Percentiles rank a stretch among this genome's conserved stretches.
These are phyloP conservation scores for Thymelicus lineola DNA, from an alignment of 2,888 invertebrate species.

Conservation along the genomic window DNA sequence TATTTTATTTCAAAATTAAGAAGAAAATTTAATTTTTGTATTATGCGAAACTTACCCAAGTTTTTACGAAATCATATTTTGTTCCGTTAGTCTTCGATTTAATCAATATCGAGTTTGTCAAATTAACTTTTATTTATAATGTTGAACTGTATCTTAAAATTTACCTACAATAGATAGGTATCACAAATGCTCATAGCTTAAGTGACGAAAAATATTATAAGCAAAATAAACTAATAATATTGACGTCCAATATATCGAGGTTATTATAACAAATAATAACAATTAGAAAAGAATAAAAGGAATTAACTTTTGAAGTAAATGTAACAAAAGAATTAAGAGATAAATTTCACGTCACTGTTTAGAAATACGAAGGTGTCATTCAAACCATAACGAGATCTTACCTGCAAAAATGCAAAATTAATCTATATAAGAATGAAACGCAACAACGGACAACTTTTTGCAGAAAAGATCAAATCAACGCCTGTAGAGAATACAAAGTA, in stretches of 20 bases:
- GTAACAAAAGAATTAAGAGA: constrained; percentile 63
- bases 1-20: too few relatives aligned
- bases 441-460: constrained; percentile 60
- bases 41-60: too few relatives aligned
- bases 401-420: constrained; percentile 59
- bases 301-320: constrained; percentile 15
- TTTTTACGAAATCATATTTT: too few relatives aligned
- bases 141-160: too few relatives aligned
- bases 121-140: too few relatives aligned
- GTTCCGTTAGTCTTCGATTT: too few relatives aligned
- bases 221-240: neutral
- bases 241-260: neutral
- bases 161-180: too few relatives aligned
- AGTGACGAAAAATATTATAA: neutral
- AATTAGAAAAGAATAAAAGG: constrained; percentile 10
- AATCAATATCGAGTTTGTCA: neutral
- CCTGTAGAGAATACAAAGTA: constrained; percentile 70
- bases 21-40: too few relatives aligned
- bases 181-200: too few relatives aligned
- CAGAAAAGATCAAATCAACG: constrained; percentile 60
- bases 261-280: constrained; percentile 50
- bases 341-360: constrained; percentile 60
- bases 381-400: constrained; percentile 72
- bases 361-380: constrained; percentile 70
- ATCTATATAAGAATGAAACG: constrained; percentile 58